Base-by-base conservation (phyloP, 2,888 invertebrate species). In the Shargacucullia verbasci region DNA sequence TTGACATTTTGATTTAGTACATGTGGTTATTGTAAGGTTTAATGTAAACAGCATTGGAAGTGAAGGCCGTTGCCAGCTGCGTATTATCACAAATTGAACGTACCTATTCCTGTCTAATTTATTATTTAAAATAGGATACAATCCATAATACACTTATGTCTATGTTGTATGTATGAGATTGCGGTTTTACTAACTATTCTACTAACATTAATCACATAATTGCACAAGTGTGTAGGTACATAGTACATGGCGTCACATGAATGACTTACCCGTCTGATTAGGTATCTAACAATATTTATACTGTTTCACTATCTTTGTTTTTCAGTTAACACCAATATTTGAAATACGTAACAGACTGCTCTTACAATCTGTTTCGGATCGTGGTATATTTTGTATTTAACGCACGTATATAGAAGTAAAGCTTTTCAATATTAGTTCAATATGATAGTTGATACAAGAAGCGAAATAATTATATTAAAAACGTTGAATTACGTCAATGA, bases 241-340 rank as follows among this genome's bases (percentile, higher is more conserved):
- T 62, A 46, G 39, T 61, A 31, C 47, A 47, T 70, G 47, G 61
- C 73, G 76, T 76, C 76, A 71, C 70, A 59, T 67, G 58, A 58
- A 76, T 71, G 73, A 76, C 73, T 70, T 62, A 48, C 53, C 43
- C 68, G 57, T 56, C 60, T 59, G 79, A 80, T 82, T 82, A 79
- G 72, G 70, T 75, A 73, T 70, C 73, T 74, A 68, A 73, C 59
- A 60, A 79, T 85, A 85, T 83, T 82, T 79, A 83, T 85, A 82
- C 75, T 45, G 72, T 67, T 69, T 73, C 53, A 68, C 73, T 82
- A 86, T 84, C 80, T 63, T 72, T 73, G 54, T 69, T 76, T 79
- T 78, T 82, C 81, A 84, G 77, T 85, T 70, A 73, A 60, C 73
- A 57, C 59, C 52, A 65, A 70, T 63, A 68, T 73, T 75, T 75